Percentiles rank a stretch among this genome's conserved stretches.
Conservation (phyloP, 2,888 invertebrate species). For the Cerceris ruficornis region DNA sequence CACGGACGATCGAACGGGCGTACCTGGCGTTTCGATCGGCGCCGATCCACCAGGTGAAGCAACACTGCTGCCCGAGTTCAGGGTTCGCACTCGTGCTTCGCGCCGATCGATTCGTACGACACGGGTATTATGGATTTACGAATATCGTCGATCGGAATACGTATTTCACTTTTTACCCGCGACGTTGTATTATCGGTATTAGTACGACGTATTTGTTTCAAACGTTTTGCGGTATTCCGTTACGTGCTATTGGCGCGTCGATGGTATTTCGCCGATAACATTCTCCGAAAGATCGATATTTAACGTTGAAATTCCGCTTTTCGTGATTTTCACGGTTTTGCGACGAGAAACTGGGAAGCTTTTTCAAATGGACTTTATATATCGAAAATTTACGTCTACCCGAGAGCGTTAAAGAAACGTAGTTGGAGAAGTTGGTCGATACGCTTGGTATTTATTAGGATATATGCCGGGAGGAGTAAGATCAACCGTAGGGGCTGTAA, state of each 20-base stretch:
- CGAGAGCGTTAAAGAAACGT: no score
- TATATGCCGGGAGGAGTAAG: not conserved
- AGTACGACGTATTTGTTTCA: not conserved
- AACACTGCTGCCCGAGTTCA: constrained; percentile 63
- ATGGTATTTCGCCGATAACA: no score
- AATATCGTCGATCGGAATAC: not conserved
- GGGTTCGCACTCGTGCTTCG: constrained; percentile 27
- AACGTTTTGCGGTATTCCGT: no score
- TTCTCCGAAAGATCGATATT: not conserved
- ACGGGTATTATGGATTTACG: not conserved
- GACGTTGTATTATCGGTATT: not conserved
- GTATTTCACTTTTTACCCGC: not conserved
- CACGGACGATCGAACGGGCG: constrained; percentile 48
- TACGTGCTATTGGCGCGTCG: no score
- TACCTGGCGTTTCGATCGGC: constrained; percentile 50
- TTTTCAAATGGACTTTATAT: no score
- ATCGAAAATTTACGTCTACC: no score
- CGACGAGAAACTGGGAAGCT: no score
- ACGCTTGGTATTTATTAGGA: no score
- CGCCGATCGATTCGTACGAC: constrained; percentile 45
- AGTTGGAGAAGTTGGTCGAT: no score
- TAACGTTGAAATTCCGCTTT: not conserved
- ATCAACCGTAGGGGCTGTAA: not conserved
- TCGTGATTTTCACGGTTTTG: no score
- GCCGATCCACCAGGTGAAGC: constrained; percentile 55